Evolutionary conservation across 2,888 invertebrate species (phyloP).

Genomic region (Drosophila anomalata): DNA sequence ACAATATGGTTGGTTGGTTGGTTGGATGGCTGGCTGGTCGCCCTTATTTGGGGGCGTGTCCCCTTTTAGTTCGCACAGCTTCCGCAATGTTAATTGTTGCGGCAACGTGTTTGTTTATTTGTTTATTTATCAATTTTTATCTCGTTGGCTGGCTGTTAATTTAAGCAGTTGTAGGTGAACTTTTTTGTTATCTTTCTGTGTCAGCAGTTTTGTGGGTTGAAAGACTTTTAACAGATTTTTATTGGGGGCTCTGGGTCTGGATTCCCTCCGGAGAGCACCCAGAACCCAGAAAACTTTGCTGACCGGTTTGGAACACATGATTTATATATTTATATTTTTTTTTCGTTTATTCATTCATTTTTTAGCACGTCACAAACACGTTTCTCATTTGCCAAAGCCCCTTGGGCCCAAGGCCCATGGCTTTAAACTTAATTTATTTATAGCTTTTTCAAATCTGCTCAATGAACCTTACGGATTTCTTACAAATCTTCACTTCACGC

Average conservation of each 20-base stretch:
- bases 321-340: conserved; percentile 4
- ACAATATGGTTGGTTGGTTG: conserved; percentile 6
- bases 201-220: conserved; percentile 42
- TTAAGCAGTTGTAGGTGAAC: conserved; percentile 52
- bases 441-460: conserved; percentile 65
- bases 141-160: conserved; percentile 38
- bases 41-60: neutral
- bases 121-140: conserved; percentile 48
- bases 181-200: conserved; percentile 71
- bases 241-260: conserved; percentile 15
- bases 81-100: conserved; percentile 59
- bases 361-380: conserved; percentile 53
- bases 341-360: conserved; percentile 29
- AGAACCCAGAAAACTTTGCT: conserved; percentile 27
- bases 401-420: conserved; percentile 27
- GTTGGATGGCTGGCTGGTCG: too few species aligned
- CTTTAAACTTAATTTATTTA: conserved; percentile 56
- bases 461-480: conserved; percentile 66
- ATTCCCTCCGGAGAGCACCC: conserved; percentile 3
- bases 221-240: conserved; percentile 45
- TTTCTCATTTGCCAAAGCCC: conserved; percentile 42
- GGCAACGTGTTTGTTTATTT: conserved; percentile 62
- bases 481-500: conserved; percentile 56
- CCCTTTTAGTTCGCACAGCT: conserved; percentile 46
- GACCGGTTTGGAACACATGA: conserved; percentile 39